Base-by-base conservation (phyloP, 1,140 invertebrate species). In the Ooceraea biroi region DNA sequence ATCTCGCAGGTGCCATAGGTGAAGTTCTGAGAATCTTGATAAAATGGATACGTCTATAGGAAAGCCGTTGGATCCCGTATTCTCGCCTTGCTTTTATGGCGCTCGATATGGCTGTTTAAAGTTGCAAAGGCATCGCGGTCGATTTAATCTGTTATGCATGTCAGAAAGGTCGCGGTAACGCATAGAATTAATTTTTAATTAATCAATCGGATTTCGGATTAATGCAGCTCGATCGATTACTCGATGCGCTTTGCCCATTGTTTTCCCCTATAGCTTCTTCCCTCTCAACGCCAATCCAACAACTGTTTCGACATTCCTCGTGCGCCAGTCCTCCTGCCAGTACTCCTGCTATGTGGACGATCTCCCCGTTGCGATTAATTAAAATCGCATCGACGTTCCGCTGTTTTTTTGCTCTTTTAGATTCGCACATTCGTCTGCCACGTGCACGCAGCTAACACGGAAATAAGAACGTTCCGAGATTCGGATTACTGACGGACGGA, bases 11-110 rank as follows among this genome's bases (percentile, higher is more conserved):
- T 25, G 36, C n/a, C 50, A 57, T 46, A 46, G 65, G 36, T 58
- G 76, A 78, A 55, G 63, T 78, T 78, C 69, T 78, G 48, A 80
- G 50, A 78, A 80, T 80, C 76, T 80, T 57, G 76, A 80, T 80
- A 80, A 71, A 80, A 71, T 36, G 22, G 11, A 7, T 57, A 46
- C 50, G 10, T 46, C 65, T 55, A 41, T 19, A 50, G 50, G 12
- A 57, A 80, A 46, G 36, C 44, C 65, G 52, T 80, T 30, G 65
- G 25, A 36, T 36, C 25, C 17, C 76, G 30, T 36, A 58, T 71
- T 71, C 25, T 44, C 25, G 25, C 14, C 27, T 57, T 5, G n/a
- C 48, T 30, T 46, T 57, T 22, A 44, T 48, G 17, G 27, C 12
- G 5, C 2, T 27, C 12, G 50, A 76, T 68, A 48, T 41, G 41